A percentile compares a stretch with the other conserved stretches of the same genome.
These are phyloP conservation scores for Saccostrea cuccullata DNA, from an alignment of 1,140 invertebrate species.

Conservation along the genomic window DNA sequence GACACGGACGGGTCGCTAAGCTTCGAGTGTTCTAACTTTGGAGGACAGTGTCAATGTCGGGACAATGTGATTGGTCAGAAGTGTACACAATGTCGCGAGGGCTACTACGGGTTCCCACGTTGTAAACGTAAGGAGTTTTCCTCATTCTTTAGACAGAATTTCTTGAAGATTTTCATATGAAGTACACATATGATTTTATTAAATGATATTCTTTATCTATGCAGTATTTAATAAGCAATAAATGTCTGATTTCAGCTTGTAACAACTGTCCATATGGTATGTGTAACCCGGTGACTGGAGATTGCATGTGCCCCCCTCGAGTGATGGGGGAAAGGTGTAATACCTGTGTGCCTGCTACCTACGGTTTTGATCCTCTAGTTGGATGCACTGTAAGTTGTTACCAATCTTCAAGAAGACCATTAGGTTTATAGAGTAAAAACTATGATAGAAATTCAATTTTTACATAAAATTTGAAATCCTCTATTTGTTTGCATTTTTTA, in stretches of 20 bases:
- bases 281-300: slow-evolving; percentile 79
- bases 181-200: neutral
- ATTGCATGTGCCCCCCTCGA: slow-evolving; percentile 90
- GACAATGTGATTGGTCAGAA: slow-evolving; percentile 95
- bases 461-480: too few relatives aligned
- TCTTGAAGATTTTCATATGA: neutral
- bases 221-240: too few relatives aligned
- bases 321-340: slow-evolving; percentile 92
- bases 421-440: too few relatives aligned
- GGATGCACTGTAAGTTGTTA: slow-evolving; percentile 87
- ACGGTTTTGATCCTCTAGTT: slow-evolving; percentile 95
- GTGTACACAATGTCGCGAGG: slow-evolving; percentile 93
- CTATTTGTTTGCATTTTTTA: too few relatives aligned
- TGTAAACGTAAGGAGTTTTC: slow-evolving; percentile 83
- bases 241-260: slow-evolving; percentile 70
- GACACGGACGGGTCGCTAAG: slow-evolving; percentile 92
- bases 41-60: slow-evolving; percentile 97
- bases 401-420: neutral
- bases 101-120: slow-evolving; percentile 96
- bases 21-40: slow-evolving; percentile 91
- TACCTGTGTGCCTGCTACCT: slow-evolving; percentile 90
- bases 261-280: slow-evolving; percentile 77
- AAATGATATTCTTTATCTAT: neutral
- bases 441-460: too few relatives aligned
- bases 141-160: too few relatives aligned